Conservation (phyloP, 2,888 invertebrate genomes). For the Drosophila nigritarsus region DNA sequence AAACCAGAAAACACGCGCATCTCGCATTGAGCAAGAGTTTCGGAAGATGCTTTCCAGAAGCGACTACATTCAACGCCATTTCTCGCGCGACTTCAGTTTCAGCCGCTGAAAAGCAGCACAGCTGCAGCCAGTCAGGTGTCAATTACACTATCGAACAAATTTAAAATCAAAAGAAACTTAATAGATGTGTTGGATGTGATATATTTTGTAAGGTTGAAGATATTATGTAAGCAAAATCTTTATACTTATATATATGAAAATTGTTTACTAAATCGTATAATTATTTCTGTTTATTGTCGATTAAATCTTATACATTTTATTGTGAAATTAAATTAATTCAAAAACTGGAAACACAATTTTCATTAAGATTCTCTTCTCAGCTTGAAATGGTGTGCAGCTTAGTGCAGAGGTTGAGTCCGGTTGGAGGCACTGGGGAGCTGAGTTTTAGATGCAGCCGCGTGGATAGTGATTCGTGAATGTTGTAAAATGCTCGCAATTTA, state of each 20-base stretch:
- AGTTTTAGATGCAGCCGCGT: constrained; percentile 35
- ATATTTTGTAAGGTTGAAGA: neutral
- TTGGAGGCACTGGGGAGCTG: constrained; percentile 18
- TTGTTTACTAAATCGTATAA: neutral
- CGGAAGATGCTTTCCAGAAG: constrained; percentile 9
- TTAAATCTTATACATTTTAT: neutral
- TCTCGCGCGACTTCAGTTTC: constrained; percentile 21
- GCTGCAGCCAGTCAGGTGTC: constrained; percentile 35
- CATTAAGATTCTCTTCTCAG: neutral
- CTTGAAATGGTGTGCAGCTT: neutral
- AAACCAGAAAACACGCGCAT: constrained; percentile 46
- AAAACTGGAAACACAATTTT: neutral
- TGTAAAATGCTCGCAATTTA: constrained; percentile 36
- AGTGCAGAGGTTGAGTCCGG: constrained; percentile 13
- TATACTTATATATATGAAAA: neutral
- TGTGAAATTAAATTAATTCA: neutral
- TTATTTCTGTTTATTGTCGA: neutral
- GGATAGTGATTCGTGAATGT: constrained; percentile 37
- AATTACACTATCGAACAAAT: constrained; percentile 32
- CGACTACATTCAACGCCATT: constrained; percentile 39
- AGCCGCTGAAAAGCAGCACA: constrained; percentile 20
- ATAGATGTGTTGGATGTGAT: neutral
- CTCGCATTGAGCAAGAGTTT: constrained; percentile 25
- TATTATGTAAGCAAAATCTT: neutral
- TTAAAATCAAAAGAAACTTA: neutral